These are phyloP conservation scores for Gymnarchus niloticus DNA, from an alignment of 2,113 vertebrate species.

Conservation along the genomic window DNA sequence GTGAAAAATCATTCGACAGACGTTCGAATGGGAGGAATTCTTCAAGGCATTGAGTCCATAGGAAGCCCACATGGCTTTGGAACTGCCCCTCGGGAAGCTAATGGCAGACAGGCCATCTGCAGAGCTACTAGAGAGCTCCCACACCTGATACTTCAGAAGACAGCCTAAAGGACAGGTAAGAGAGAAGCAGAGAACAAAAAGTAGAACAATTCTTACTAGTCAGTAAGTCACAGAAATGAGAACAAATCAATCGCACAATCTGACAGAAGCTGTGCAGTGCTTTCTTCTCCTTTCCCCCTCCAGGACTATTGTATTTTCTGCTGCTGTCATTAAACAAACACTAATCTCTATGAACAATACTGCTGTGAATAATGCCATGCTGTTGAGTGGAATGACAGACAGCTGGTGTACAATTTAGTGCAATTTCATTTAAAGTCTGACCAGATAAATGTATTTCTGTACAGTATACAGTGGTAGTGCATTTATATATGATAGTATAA, in stretches of 20 bases:
- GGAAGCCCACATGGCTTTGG: slow-evolving; percentile 75
- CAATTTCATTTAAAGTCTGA: slow-evolving; percentile 38
- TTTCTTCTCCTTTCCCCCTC: neutral
- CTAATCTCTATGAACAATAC: neutral
- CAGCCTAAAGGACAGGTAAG: slow-evolving; percentile 73
- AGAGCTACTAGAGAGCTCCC: slow-evolving; percentile 71
- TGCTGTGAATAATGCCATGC: neutral
- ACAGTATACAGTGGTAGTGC: slow-evolving; percentile 49
- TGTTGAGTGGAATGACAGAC: neutral
- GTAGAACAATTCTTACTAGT: slow-evolving; percentile 48
- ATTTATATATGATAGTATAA: slow-evolving; percentile 21
- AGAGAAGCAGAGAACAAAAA: slow-evolving; percentile 53
- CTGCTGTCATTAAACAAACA: neutral
- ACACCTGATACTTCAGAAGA: slow-evolving; percentile 78
- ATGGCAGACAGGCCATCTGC: slow-evolving; percentile 56
- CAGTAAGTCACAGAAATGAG: slow-evolving; percentile 42
- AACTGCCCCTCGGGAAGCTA: slow-evolving; percentile 71
- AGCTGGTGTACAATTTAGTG: slow-evolving; percentile 49
- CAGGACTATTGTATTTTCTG: neutral
- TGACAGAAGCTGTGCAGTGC: neutral
- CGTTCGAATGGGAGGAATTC: slow-evolving; percentile 61
- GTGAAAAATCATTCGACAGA: slow-evolving; percentile 36
- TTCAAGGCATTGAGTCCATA: slow-evolving; percentile 69
- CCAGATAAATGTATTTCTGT: slow-evolving; percentile 45
- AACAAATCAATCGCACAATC: slow-evolving; percentile 26